Evolutionary conservation across 1,140 invertebrate genomes (phyloP).

Genomic region (Papilio polytes): DNA sequence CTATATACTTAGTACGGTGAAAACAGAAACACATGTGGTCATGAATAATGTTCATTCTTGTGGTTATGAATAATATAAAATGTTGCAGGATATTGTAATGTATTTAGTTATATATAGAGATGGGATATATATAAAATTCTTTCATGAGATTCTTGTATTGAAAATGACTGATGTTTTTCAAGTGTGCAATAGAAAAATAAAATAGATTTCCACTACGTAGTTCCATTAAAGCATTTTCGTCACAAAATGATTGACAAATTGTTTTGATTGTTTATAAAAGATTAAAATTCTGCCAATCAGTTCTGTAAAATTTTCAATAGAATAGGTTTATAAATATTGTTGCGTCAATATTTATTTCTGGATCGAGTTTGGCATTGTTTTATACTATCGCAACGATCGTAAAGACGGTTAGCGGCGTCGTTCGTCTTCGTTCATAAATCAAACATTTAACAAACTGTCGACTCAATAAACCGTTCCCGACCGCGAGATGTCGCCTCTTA

Average conservation of each 20-base stretch:
- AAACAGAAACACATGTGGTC: not conserved
- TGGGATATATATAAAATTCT: not conserved
- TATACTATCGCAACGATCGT: constrained; percentile 49
- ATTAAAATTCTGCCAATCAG: not conserved
- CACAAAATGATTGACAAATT: not conserved
- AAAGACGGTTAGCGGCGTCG: constrained; percentile 46
- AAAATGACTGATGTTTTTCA: not conserved
- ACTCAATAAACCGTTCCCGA: constrained; percentile 61
- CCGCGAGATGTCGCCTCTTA: constrained; percentile 46
- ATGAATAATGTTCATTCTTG: too few species aligned
- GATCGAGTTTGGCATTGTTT: constrained; percentile 40
- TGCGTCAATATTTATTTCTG: constrained; percentile 24
- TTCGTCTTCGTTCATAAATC: constrained; percentile 58
- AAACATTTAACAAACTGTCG: constrained; percentile 66
- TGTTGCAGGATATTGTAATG: not conserved
- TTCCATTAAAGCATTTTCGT: not conserved
- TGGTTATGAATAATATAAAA: not conserved
- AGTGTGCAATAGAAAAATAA: not conserved
- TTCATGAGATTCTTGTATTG: not conserved
- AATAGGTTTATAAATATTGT: constrained; percentile 8
- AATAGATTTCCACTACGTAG: not conserved
- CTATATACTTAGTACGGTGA: not conserved
- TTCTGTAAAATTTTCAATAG: not conserved
- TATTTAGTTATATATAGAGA: not conserved
- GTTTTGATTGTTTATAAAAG: not conserved